These are phyloP conservation scores for Euphonia xanthogaster DNA, from an alignment of 2,797 vertebrate species.

Conservation along the genomic window DNA sequence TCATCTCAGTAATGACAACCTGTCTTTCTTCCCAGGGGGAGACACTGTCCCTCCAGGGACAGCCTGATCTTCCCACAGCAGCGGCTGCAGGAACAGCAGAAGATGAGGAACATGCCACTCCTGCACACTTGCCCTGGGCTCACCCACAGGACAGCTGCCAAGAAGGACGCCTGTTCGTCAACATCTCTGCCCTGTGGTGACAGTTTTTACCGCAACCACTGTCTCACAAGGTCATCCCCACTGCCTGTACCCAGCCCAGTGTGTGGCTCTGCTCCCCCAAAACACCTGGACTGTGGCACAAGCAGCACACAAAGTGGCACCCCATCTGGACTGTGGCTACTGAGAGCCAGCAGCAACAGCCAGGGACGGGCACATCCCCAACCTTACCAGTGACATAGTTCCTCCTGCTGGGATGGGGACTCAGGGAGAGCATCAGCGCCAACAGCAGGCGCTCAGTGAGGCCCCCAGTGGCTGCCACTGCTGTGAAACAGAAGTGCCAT, in stretches of 20 bases:
- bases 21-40: background rate
- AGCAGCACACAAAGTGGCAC: rapidly evolving
- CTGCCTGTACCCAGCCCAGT: background rate
- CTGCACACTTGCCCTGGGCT: background rate
- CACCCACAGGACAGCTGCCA: background rate
- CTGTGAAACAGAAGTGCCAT: slow-evolving; percentile 13
- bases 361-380: background rate
- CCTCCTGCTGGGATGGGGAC: rapidly evolving
- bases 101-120: rapidly evolving
- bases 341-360: background rate
- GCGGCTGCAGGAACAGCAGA: background rate
- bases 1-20: background rate
- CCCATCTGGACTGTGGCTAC: background rate
- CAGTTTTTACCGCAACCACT: background rate
- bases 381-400: background rate
- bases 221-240: background rate
- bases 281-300: rapidly evolving
- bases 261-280: background rate
- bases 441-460: background rate
- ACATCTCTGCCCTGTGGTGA: background rate
- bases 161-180: background rate
- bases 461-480: background rate
- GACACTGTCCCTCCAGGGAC: background rate
- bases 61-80: background rate
- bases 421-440: rapidly evolving